Evolutionary conservation across 2,797 vertebrate species (phyloP).

Genomic region (Rachycentron canadum): DNA sequence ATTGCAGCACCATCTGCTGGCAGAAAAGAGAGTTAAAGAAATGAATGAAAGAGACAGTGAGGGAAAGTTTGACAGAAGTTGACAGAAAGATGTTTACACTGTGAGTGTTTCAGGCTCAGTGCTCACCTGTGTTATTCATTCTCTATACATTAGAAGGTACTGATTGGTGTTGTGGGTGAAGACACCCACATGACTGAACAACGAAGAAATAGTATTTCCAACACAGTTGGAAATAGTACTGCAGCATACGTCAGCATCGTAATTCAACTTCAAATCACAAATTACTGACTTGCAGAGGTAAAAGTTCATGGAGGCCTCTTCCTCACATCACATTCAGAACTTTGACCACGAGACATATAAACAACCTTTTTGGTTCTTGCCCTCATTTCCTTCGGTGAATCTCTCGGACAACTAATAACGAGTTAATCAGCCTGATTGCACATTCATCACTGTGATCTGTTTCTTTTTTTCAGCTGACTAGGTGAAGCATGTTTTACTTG

Average conservation of each 20-base stretch:
- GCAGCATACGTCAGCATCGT: slow-evolving; percentile 21
- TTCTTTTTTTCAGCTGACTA: slow-evolving; percentile 74
- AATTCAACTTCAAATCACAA: slow-evolving; percentile 44
- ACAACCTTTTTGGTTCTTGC: slow-evolving; percentile 81
- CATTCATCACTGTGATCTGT: slow-evolving; percentile 87
- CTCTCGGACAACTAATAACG: slow-evolving; percentile 84
- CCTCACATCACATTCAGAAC: slow-evolving; percentile 79
- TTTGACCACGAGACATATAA: slow-evolving; percentile 82
- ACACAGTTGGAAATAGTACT: slow-evolving; percentile 29
- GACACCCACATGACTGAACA: not conserved
- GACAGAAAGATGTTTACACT: slow-evolving; percentile 11
- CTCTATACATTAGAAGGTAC: not conserved
- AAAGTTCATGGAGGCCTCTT: slow-evolving; percentile 75
- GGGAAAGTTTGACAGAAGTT: slow-evolving; percentile 27
- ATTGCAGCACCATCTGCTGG: slow-evolving; percentile 88
- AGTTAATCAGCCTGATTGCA: slow-evolving; percentile 90
- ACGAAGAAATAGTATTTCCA: no score
- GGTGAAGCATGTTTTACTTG: slow-evolving; percentile 87
- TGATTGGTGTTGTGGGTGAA: slow-evolving; percentile 3
- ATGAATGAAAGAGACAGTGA: not conserved
- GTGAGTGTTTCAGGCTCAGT: not conserved
- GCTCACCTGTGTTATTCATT: not conserved
- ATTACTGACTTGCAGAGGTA: slow-evolving; percentile 46
- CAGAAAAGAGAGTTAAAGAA: not conserved
- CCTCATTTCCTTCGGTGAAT: slow-evolving; percentile 88